Percentiles rank a stretch among this genome's conserved stretches.
phyloP scores from a whole-genome alignment of 2,797 vertebrate genomes.

The Cossypha caffra region DNA sequence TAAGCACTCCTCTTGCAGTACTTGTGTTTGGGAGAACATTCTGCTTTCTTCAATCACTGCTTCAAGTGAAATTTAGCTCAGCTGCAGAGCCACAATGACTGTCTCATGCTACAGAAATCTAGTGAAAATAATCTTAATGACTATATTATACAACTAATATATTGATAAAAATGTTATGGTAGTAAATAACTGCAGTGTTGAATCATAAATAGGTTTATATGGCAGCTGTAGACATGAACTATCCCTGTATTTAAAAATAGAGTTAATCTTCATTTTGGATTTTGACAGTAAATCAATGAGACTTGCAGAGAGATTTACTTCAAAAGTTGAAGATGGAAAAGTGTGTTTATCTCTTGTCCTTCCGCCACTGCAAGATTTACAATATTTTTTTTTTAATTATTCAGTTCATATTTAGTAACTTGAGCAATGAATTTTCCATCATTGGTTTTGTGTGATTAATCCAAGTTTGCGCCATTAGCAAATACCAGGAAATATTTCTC shows the following conservation, averaged over 20 bases:
- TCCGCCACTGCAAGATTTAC: not conserved
- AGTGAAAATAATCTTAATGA: not conserved
- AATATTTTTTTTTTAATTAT: not conserved
- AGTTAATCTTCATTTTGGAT: not conserved
- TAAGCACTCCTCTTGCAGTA: not conserved
- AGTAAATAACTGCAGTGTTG: not conserved
- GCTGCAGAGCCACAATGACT: not conserved
- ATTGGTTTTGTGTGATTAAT: not conserved
- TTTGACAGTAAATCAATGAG: not conserved
- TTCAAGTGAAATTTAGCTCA: conserved; percentile 28
- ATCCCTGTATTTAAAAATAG: not conserved
- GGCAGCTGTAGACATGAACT: not conserved
- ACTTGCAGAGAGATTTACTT: not conserved
- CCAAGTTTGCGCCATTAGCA: rapidly evolving
- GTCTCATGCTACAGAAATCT: not conserved
- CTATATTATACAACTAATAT: not conserved
- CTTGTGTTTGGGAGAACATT: not conserved
- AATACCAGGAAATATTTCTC: conserved; percentile 10
- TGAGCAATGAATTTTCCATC: conserved; percentile 15
- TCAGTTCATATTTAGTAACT: conserved; percentile 1
- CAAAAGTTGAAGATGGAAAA: not conserved
- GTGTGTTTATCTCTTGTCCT: not conserved
- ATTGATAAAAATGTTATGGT: not conserved
- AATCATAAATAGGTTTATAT: not conserved
- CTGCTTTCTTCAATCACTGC: not conserved